These are phyloP conservation scores for Helicolenus hilgendorfi DNA, from an alignment of 2,797 vertebrate genomes.

Conservation along the genomic window DNA sequence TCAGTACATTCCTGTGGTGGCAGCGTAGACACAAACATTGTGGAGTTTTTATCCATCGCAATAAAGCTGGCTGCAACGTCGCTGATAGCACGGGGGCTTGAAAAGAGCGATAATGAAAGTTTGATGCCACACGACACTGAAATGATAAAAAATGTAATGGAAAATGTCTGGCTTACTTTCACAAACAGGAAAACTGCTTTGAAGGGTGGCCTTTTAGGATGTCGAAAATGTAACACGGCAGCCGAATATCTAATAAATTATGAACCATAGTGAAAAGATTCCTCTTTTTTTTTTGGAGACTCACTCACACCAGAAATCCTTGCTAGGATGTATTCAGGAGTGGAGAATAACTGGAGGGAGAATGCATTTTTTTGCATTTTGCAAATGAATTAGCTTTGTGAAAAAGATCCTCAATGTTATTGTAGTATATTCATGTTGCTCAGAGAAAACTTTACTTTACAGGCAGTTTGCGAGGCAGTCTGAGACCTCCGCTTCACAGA, in stretches of 20 bases:
- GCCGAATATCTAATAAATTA: neutral
- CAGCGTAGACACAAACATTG: neutral
- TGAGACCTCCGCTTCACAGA: neutral
- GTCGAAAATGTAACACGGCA: neutral
- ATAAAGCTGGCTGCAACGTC: neutral
- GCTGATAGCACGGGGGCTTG: neutral
- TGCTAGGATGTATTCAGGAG: neutral
- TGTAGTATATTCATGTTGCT: neutral
- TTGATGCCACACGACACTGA: neutral
- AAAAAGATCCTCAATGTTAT: neutral
- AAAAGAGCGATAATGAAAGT: neutral
- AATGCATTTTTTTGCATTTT: neutral
- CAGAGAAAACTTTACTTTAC: neutral
- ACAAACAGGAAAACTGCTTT: slow-evolving; percentile 1
- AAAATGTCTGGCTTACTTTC: neutral
- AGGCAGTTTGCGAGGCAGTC: neutral
- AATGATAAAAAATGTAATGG: neutral
- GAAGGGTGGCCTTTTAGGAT: neutral
- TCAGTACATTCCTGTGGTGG: neutral
- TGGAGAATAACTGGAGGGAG: neutral
- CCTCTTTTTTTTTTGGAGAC: neutral
- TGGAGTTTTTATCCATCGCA: neutral
- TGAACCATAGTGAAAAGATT: neutral
- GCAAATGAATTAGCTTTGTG: neutral
- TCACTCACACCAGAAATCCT: neutral